Evolutionary conservation across 2,113 vertebrate genomes (phyloP).

Genomic region (Puma concolor): DNA sequence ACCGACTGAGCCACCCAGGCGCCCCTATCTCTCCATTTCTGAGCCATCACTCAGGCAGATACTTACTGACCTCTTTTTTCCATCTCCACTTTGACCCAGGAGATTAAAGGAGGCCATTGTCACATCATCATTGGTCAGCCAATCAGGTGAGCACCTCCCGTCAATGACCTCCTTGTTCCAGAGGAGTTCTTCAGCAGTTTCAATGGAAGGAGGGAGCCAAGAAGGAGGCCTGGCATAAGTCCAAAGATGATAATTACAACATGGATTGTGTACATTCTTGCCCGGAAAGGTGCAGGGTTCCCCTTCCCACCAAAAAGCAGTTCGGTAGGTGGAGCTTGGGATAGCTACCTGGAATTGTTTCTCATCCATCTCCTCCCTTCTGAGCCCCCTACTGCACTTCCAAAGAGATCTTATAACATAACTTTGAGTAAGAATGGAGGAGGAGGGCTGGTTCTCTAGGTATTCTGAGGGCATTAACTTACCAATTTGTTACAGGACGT

Average conservation of each 20-base stretch:
- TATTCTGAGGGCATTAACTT: neutral
- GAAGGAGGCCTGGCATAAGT: neutral
- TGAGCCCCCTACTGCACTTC: neutral
- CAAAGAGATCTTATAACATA: neutral
- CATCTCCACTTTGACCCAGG: neutral
- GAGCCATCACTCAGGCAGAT: neutral
- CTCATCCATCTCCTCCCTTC: neutral
- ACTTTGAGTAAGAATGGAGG: neutral
- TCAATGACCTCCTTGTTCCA: neutral
- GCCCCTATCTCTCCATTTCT: neutral
- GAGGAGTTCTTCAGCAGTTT: constrained; percentile 45
- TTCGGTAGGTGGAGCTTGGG: neutral
- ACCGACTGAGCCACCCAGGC: too few relatives aligned
- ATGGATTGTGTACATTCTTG: constrained; percentile 75
- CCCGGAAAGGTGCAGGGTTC: neutral
- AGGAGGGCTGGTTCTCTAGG: neutral
- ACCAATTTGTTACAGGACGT: constrained; percentile 66
- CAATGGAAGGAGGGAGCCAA: constrained; percentile 60
- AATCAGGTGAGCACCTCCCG: constrained; percentile 53
- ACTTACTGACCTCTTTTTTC: neutral
- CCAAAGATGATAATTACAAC: constrained; percentile 80
- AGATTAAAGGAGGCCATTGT: constrained; percentile 71
- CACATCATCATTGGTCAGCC: constrained; percentile 67
- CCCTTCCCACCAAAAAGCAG: constrained; percentile 8
- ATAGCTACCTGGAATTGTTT: rapidly evolving